A percentile compares a stretch with the other conserved stretches of the same genome.
phyloP scores from a whole-genome alignment of 2,888 invertebrate species.

The Eupithecia vulgata region DNA sequence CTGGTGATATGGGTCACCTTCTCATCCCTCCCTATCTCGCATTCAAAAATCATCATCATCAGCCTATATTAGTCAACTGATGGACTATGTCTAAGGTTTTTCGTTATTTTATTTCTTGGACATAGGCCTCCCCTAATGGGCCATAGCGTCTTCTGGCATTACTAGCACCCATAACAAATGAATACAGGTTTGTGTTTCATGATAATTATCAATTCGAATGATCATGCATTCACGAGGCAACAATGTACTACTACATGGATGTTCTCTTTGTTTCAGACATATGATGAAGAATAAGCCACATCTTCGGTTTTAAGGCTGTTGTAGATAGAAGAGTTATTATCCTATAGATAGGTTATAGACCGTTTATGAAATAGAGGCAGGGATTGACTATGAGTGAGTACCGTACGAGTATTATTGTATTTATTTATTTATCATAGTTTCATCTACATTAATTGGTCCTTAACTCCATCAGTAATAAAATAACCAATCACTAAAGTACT shows the following conservation, averaged over 20 bases:
- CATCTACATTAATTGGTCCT: neutral
- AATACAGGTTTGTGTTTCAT: too few species aligned
- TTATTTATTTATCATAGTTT: neutral
- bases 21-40: too few species aligned
- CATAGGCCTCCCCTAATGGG: too few species aligned
- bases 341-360: constrained; percentile 60
- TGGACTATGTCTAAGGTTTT: too few species aligned
- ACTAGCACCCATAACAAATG: too few species aligned
- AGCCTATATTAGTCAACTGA: too few species aligned
- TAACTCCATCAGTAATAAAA: neutral
- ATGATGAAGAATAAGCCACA: constrained; percentile 95
- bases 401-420: constrained; percentile 1
- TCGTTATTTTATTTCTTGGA: too few species aligned
- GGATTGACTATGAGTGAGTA: constrained; percentile 31
- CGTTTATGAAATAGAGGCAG: constrained; percentile 64
- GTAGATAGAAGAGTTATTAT: constrained; percentile 64
- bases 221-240: neutral
- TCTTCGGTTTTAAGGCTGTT: constrained; percentile 87
- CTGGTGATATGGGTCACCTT: too few species aligned
- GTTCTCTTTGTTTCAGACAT: constrained; percentile 86
- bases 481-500: neutral
- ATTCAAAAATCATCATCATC: too few species aligned
- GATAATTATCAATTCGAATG: too few species aligned
- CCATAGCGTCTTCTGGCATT: too few species aligned
- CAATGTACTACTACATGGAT: neutral